Percentiles rank a stretch among this genome's conserved stretches.
phyloP scores from a whole-genome alignment of 2,113 vertebrate species.

The Paracanthobrama guichenoti region DNA sequence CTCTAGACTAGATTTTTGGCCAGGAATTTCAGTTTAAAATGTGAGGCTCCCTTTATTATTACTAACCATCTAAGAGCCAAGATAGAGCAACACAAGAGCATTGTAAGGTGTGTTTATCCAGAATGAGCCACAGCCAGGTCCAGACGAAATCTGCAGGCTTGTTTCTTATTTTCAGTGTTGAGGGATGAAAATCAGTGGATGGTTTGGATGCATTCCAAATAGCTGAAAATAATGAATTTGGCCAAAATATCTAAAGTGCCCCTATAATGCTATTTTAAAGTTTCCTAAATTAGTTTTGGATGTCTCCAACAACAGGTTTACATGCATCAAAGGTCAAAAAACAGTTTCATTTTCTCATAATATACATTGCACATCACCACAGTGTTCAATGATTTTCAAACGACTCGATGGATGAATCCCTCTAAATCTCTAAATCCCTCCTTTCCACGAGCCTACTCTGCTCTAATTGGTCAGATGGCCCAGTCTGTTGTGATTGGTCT shows the following conservation, averaged over 20 bases:
- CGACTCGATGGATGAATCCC: too few relatives aligned
- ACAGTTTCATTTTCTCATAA: too few relatives aligned
- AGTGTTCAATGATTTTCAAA: too few relatives aligned
- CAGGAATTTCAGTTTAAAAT: neutral
- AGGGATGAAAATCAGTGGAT: neutral
- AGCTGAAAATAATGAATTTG: neutral
- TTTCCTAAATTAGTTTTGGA: too few relatives aligned
- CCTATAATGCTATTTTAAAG: too few relatives aligned
- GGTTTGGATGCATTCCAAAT: neutral
- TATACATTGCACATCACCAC: too few relatives aligned
- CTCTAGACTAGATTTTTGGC: neutral
- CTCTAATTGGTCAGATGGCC: too few relatives aligned
- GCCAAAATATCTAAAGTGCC: constrained; percentile 3
- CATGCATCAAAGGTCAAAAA: too few relatives aligned
- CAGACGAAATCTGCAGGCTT: neutral
- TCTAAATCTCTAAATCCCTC: too few relatives aligned
- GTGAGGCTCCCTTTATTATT: neutral
- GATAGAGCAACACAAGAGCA: neutral
- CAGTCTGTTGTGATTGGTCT: too few relatives aligned
- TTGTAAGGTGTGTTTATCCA: neutral
- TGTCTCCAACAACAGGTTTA: too few relatives aligned
- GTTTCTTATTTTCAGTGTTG: neutral
- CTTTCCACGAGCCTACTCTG: too few relatives aligned
- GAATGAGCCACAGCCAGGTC: neutral
- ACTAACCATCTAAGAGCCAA: neutral